Percentiles rank a stretch among this genome's conserved stretches.
Conservation (phyloP, 2,888 invertebrate species). For the Blastobasis lacticolella region DNA sequence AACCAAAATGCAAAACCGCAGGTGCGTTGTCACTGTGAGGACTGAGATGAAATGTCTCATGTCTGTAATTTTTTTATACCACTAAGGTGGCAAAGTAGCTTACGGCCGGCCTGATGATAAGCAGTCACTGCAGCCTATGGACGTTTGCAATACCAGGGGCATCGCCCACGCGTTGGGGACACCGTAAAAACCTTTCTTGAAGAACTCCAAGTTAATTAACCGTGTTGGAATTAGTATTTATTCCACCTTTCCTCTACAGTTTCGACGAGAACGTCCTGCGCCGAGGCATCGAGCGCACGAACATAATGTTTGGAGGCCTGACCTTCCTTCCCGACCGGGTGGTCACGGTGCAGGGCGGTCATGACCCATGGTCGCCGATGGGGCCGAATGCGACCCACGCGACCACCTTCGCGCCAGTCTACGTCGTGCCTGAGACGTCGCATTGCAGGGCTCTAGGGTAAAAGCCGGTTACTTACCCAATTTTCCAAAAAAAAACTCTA, state of each 20-base stretch:
- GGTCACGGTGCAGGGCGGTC: constrained; percentile 41
- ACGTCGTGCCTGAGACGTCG: constrained; percentile 37
- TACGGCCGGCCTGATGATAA: too few relatives aligned
- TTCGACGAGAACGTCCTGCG: constrained; percentile 40
- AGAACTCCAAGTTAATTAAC: too few relatives aligned
- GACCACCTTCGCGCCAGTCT: constrained; percentile 38
- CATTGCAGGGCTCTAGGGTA: constrained; percentile 47
- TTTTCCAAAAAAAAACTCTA: too few relatives aligned
- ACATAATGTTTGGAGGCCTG: constrained; percentile 48
- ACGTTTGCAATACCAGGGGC: too few relatives aligned
- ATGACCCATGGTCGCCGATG: constrained; percentile 56
- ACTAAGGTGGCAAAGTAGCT: too few relatives aligned
- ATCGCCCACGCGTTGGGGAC: too few relatives aligned
- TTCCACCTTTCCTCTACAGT: constrained; percentile 21
- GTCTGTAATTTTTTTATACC: too few relatives aligned
- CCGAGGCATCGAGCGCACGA: constrained; percentile 55
- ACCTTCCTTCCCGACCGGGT: constrained; percentile 41
- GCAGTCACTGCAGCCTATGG: too few relatives aligned
- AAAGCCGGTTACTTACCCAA: constrained; percentile 1
- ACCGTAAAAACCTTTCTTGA: too few relatives aligned
- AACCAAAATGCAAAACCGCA: too few relatives aligned
- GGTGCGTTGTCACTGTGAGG: too few relatives aligned
- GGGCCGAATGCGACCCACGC: constrained; percentile 36
- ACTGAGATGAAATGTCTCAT: too few relatives aligned
- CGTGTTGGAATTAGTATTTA: background rate